Evolutionary conservation across 2,888 invertebrate genomes (phyloP).

Genomic region (Ametastegia equiseti): DNA sequence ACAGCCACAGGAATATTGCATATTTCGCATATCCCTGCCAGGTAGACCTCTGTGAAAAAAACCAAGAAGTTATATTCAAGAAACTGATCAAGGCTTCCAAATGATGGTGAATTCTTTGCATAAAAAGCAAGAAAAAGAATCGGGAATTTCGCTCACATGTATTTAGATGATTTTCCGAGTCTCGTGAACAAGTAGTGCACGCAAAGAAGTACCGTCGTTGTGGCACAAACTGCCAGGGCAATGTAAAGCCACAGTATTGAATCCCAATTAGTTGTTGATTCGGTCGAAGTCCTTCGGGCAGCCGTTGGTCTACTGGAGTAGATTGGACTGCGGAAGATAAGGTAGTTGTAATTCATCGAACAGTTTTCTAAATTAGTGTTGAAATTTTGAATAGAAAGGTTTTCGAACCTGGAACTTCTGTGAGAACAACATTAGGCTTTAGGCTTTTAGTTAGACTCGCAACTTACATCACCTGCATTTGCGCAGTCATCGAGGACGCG

Average conservation of each 20-base stretch:
- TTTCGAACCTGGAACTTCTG: no score
- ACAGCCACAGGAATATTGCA: slow-evolving; percentile 27
- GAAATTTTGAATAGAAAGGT: no score
- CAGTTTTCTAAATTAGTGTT: neutral
- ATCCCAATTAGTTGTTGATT: slow-evolving; percentile 17
- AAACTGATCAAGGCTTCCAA: neutral
- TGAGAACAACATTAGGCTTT: neutral
- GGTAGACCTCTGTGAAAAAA: slow-evolving; percentile 12
- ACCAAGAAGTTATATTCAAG: neutral
- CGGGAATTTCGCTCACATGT: neutral
- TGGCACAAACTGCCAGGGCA: slow-evolving; percentile 23
- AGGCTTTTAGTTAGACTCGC: neutral
- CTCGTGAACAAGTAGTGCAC: slow-evolving; percentile 25
- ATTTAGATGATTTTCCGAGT: slow-evolving; percentile 35
- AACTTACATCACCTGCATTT: slow-evolving; percentile 32
- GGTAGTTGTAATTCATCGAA: no score
- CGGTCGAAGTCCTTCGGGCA: neutral
- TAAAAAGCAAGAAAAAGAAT: neutral
- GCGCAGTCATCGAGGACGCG: slow-evolving; percentile 21
- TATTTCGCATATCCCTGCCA: slow-evolving; percentile 18
- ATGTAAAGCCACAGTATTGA: slow-evolving; percentile 37
- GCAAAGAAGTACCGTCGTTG: slow-evolving; percentile 8
- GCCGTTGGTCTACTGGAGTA: neutral
- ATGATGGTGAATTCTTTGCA: neutral
- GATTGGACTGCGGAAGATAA: slow-evolving; percentile 20